Evolutionary conservation across 2,113 vertebrate genomes (phyloP), one percentile per base, ranked within the genome.

Genomic region (Tenrec ecaudatus): DNA sequence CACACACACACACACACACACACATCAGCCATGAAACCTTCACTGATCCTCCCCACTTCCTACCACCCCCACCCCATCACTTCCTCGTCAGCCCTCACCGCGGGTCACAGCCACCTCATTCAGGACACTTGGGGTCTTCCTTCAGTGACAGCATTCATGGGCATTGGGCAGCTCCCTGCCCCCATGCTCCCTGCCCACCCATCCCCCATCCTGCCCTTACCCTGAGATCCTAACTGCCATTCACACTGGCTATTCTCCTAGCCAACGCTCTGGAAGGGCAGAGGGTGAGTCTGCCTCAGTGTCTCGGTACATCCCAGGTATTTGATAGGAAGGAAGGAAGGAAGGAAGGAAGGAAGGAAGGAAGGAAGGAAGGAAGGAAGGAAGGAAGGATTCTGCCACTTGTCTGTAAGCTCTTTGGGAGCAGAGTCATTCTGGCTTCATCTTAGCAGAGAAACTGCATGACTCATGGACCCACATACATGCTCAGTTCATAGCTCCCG

Each of bases 1-100:
- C 0, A 0, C 17, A 43, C 78, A 62, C 47, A 12, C 0, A 0
- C 17, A 43, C 78, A 53, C 38, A 27, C 6, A 8, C 3, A 80
- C 47, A 27, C 66, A 31, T 93, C 25, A 75, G 36, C 76, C 27
- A 2, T 9, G 43, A 19, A 88, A 12, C 36, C 68, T 85, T 69
- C 92, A 6, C 40, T 20, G 29, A 38, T 29, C 62, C 19, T 43
- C 20, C 47, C 20, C 6, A 0, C 7, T 19, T 16, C 17, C 1
- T 0, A 2, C 40, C 3, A 3, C 33, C 33, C 69, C 29, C 29
- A 40, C 36, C 80, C 68, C 76, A 88, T 6, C 36, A 12, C 20
- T 27, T 40, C 71, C 12, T 36, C 64, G 36, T 71, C 40, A 43
- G 64, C 75, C 23, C 40, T 79, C 68, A 31, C 33, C 20, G 19